These are phyloP conservation scores for Tetranychus cinnabarinus DNA, from an alignment of 1,140 invertebrate genomes.

Conservation along the genomic window DNA sequence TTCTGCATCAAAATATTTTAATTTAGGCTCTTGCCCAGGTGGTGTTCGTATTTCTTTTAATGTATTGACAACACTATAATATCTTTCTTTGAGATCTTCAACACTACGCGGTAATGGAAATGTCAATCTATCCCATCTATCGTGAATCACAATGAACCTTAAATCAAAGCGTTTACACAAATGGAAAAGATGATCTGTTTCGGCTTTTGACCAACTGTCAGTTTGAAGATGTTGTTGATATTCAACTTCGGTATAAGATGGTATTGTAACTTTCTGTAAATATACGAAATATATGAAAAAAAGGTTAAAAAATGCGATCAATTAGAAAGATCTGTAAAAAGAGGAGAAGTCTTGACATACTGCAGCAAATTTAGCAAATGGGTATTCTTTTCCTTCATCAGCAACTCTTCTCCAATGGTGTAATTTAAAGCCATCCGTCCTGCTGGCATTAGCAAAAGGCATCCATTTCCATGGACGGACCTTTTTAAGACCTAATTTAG, in stretches of 20 bases:
- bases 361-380: constrained; percentile 92
- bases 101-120: constrained; percentile 37
- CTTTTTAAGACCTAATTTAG: constrained; percentile 74
- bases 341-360: constrained; percentile 21
- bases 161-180: constrained; percentile 66
- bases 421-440: constrained; percentile 60
- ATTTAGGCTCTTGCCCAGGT: constrained; percentile 40
- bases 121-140: constrained; percentile 18
- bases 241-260: constrained; percentile 66
- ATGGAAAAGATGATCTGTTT: constrained; percentile 89
- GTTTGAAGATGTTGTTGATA: constrained; percentile 60
- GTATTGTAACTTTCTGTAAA: constrained; percentile 53
- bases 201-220: constrained; percentile 67
- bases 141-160: constrained; percentile 64
- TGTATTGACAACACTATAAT: constrained; percentile 31
- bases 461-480: constrained; percentile 92
- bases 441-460: constrained; percentile 78
- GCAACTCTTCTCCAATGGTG: constrained; percentile 70
- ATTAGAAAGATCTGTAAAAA: background rate
- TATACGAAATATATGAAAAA: background rate
- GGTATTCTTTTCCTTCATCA: constrained; percentile 82
- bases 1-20: constrained; percentile 73
- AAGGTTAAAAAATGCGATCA: background rate
- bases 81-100: constrained; percentile 85
- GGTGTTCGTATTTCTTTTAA: constrained; percentile 28